Evolutionary conservation across 37 sponge, comb jelly and placozoan species (phyloP), one percentile per base, ranked within the genome.

Genomic region (Mnemiopsis leidyi): DNA sequence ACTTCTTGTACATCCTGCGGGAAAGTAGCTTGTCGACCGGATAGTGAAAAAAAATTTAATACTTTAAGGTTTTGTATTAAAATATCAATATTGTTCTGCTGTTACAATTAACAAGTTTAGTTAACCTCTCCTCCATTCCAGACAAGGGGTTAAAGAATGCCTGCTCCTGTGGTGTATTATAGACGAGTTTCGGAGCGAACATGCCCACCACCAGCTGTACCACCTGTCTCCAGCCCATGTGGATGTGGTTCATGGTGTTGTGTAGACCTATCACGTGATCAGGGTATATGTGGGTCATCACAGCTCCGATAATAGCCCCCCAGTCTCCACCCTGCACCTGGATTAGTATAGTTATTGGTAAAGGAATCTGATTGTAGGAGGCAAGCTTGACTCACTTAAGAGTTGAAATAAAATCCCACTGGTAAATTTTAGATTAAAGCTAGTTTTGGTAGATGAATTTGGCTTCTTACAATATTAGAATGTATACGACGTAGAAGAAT

Each of bases 1-100:
- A 40, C 90, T 85, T 38, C 90, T 85, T 85, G 90, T 85, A 85
- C 90, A 85, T 85, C 90, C 90, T 85, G 90, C 3, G 30, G 29
- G 61, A 48, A 13, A 48, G 61, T 5, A 48, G 61, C 61, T 48
- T 48, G 13, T 5, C 61, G 13, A 48, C 13, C 5, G 13, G 5
- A 48, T 48, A n/a, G n/a, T n/a, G n/a, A n/a, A n/a, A n/a, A n/a
- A n/a, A n/a, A n/a, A n/a, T n/a, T n/a, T n/a, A n/a, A n/a, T n/a
- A n/a, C n/a, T n/a, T n/a, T n/a, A n/a, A n/a, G n/a, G n/a, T n/a
- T n/a, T n/a, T n/a, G n/a, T n/a, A n/a, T n/a, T n/a, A n/a, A n/a
- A n/a, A n/a, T n/a, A n/a, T n/a, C n/a, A n/a, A n/a, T n/a, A n/a
- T n/a, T n/a, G n/a, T n/a, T n/a, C n/a, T n/a, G n/a, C n/a, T n/a